Base-by-base conservation (phyloP, 2,888 invertebrate genomes). In the Gymnocheta viridis region DNA sequence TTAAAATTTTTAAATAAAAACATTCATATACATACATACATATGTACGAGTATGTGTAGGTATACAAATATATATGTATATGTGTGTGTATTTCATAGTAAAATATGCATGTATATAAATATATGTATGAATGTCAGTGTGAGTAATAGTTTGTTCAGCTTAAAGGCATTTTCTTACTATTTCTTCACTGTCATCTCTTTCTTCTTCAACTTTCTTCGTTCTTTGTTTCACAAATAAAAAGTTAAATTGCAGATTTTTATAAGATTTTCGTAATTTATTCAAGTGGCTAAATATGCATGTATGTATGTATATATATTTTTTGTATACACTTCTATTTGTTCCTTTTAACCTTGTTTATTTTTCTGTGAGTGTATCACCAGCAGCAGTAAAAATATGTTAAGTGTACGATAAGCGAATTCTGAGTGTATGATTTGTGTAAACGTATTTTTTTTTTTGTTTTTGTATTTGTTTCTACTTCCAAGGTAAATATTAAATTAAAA, bases 361-460 rank as follows among this genome's bases (percentile, higher is more conserved):
- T 22, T 74, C 32, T 49, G 10, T 32, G 32, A 54, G 10, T 35
- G 2, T 29, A 38, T 12, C 24, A 72, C 14, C 1, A n/a, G 4
- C 56, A 77, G 54, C 77, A 77, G 66, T 54, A 58, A 77, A 81
- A 77, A 84, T 84, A 81, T 76, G 80, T 81, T 77, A 67, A 84
- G 72, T 81, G 64, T 67, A 54, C 66, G 56, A 62, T 79, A 56
- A 79, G 69, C 70, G 66, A 54, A 38, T 72, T 76, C 67, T 19
- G 19, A 66, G 47, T 44, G 22, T 58, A 47, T 24, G 72, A 72
- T 64, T 54, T 79, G 19, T 62, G 44, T 19, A 41, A 41, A 54
- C 41, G 29, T 69, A 41, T 49, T 51, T 74, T 49, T 35, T n/a
- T n/a, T n/a, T n/a, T n/a, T n/a, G n/a, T n/a, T n/a, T n/a, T n/a